phyloP scores from a whole-genome alignment of 2,888 invertebrate genomes.

The Xiphydria camelus region DNA sequence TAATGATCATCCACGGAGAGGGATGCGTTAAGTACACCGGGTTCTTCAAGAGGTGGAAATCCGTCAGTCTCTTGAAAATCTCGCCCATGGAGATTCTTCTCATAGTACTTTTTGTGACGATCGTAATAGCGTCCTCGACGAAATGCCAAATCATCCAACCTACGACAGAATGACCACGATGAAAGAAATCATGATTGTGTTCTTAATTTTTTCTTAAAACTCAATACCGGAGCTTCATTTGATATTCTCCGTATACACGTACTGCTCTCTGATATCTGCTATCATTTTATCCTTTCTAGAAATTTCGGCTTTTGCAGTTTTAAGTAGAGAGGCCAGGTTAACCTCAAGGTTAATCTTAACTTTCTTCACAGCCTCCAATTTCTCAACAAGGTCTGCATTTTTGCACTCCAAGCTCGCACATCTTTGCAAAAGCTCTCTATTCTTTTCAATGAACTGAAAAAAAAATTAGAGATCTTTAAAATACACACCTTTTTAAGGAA shows the following conservation, averaged over 20 bases:
- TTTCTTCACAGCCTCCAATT: constrained; percentile 27
- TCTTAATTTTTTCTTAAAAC: too few relatives aligned
- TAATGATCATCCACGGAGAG: neutral
- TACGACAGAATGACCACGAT: too few relatives aligned
- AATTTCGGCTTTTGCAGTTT: constrained; percentile 60
- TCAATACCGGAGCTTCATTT: neutral
- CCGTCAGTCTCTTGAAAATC: too few relatives aligned
- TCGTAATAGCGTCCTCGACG: too few relatives aligned
- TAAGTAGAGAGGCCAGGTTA: constrained; percentile 58
- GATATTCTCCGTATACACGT: constrained; percentile 18
- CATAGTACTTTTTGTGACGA: too few relatives aligned
- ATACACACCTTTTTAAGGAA: too few relatives aligned
- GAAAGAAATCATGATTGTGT: too few relatives aligned
- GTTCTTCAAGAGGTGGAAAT: too few relatives aligned
- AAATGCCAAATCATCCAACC: too few relatives aligned
- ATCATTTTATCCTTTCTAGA: constrained; percentile 59
- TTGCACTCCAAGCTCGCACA: constrained; percentile 27
- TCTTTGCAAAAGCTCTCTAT: constrained; percentile 38
- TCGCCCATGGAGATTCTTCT: too few relatives aligned
- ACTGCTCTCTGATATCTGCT: constrained; percentile 54
- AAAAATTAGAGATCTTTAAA: too few relatives aligned
- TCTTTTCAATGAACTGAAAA: constrained; percentile 45
- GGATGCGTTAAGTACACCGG: too few relatives aligned
- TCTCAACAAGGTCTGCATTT: constrained; percentile 30
- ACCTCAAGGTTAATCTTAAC: constrained; percentile 48